Base-by-base conservation (phyloP, 1,140 invertebrate genomes). In the Calliopsis andreniformis region DNA sequence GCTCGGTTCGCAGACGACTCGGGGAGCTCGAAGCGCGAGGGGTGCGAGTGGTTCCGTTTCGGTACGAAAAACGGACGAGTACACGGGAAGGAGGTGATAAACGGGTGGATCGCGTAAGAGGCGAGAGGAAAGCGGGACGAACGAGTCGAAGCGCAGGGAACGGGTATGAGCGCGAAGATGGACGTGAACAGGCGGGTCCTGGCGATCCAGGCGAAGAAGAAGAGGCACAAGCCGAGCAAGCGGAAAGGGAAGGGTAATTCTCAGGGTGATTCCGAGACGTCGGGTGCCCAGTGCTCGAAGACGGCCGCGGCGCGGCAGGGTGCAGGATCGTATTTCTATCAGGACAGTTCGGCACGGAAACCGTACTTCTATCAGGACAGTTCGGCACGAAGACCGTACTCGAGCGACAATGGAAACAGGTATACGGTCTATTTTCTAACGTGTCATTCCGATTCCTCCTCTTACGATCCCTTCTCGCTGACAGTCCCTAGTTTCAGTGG, bases 201-300 rank as follows among this genome's bases (percentile, higher is more conserved):
- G 89, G 96, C 96, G 88, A 97, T 97, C 88, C 96, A 97, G 93
- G 96, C 96, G 77, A 97, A 97, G 93, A 97, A 97, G 92, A 97
- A 97, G 90, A 94, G 96, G 78, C 96, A 97, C 93, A 97, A 96
- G 95, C 94, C 95, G 69, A 95, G 94, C 82, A 96, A 96, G 90
- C 96, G 96, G 92, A 96, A 96, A 93, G 94, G 93, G 51, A 94
- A 94, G 90, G 92, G 91, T 82, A 94, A 94, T 93, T 89, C 93
- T 92, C 89, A 89, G 64, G 42, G 79, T 42, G 87, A 89, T 30
- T 69, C 76, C 39, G 87, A 88, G 71, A 70, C 76, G n/a, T 55
- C 81, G 12, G 68, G 47, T 8, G 82, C 76, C 7, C 88, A 90
- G 66, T 88, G 91, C 91, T 94, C 92, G 89, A 94, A 92, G 93